Conservation (phyloP, 2,888 invertebrate species). For the Eulithis prunata region DNA sequence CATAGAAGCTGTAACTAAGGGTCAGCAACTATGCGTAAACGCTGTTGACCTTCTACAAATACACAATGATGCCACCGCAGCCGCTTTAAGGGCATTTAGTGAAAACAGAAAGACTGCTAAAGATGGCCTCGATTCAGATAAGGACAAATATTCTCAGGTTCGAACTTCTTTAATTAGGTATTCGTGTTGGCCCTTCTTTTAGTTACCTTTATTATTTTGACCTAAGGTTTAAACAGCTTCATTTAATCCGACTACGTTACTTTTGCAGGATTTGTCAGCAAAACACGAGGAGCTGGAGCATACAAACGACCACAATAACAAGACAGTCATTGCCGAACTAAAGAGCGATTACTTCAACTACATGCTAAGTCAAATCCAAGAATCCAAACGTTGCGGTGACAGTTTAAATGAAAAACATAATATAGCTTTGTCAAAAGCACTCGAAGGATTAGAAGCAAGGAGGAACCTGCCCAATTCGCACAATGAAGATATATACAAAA, state of each 20-base stretch:
- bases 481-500: constrained; percentile 19
- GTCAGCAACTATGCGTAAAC: constrained; percentile 22
- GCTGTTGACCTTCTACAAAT: constrained; percentile 15
- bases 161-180: constrained; percentile 12
- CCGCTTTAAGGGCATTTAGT: constrained; percentile 20
- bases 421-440: constrained; percentile 12
- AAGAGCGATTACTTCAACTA: constrained; percentile 24
- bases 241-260: background rate
- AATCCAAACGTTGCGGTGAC: constrained; percentile 14
- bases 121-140: constrained; percentile 21
- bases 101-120: constrained; percentile 19
- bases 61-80: constrained; percentile 18
- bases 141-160: constrained; percentile 21
- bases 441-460: constrained; percentile 14
- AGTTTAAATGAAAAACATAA: constrained; percentile 13
- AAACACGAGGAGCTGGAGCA: constrained; percentile 15
- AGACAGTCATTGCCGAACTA: constrained; percentile 9
- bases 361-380: constrained; percentile 16
- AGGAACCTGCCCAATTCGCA: constrained; percentile 23
- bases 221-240: background rate
- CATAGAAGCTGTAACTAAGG: constrained; percentile 27
- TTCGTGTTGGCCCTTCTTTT: background rate
- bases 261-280: constrained; percentile 28
- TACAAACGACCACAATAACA: constrained; percentile 33
- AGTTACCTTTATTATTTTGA: background rate